Percentiles rank a stretch among this genome's conserved stretches.
Evolutionary conservation across 2,888 invertebrate genomes (phyloP).

Genomic region (Pyrgus malvae): DNA sequence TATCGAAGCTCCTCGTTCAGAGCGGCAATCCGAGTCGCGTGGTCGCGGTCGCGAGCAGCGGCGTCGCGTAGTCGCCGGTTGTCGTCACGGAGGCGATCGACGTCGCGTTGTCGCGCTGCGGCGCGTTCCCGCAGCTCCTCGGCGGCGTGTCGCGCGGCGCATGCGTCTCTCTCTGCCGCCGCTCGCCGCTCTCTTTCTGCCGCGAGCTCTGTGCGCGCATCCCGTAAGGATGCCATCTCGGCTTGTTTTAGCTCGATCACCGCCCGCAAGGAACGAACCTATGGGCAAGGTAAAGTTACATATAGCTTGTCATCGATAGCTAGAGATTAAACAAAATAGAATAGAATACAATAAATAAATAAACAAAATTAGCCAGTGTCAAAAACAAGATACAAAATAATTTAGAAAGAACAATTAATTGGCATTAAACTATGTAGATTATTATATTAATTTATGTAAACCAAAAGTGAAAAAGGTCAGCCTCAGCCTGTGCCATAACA

Average conservation of each 20-base stretch:
- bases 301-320: neutral
- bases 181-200: conserved; percentile 89
- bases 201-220: conserved; percentile 85
- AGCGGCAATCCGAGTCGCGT: conserved; percentile 88
- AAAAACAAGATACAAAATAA: too few relatives aligned
- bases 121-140: conserved; percentile 93
- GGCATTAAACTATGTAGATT: too few relatives aligned
- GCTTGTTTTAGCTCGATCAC: conserved; percentile 94
- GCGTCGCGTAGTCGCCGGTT: conserved; percentile 87
- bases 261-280: conserved; percentile 87
- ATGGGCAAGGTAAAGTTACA: neutral
- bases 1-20: conserved; percentile 95
- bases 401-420: too few relatives aligned
- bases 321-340: too few relatives aligned
- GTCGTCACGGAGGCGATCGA: conserved; percentile 79
- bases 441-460: too few relatives aligned
- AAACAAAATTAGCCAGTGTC: too few relatives aligned
- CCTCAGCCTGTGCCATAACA: too few relatives aligned
- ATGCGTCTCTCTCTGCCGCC: conserved; percentile 87
- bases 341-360: too few relatives aligned
- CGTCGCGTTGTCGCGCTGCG: conserved; percentile 88
- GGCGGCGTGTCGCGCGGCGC: conserved; percentile 89
- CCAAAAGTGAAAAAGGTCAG: too few relatives aligned
- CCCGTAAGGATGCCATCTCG: conserved; percentile 90
- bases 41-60: conserved; percentile 88